These are phyloP conservation scores for Heliconius nattereri DNA, from an alignment of 1,140 invertebrate species.

Conservation along the genomic window DNA sequence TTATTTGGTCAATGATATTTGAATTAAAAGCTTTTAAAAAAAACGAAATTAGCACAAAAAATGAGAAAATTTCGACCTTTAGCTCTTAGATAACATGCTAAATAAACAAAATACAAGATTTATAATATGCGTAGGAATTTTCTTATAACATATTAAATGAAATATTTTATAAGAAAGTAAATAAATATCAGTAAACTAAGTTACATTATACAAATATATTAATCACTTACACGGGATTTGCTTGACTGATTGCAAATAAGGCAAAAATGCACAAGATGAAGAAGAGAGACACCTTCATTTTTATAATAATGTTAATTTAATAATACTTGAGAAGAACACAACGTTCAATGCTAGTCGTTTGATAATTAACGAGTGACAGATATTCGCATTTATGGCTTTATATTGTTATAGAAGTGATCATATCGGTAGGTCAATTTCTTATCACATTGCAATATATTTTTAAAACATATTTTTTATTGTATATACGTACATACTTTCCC, in stretches of 20 bases:
- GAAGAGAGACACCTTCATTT: not conserved
- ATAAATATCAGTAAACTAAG: too few species aligned
- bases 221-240: not conserved
- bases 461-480: not conserved
- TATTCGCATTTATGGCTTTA: not conserved
- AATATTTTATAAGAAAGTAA: not conserved
- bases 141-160: not conserved
- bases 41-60: too few species aligned
- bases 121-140: not conserved
- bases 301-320: not conserved
- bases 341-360: not conserved
- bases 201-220: not conserved
- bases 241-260: not conserved
- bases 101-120: too few species aligned
- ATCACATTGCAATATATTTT: not conserved
- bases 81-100: too few species aligned
- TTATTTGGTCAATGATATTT: too few species aligned
- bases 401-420: not conserved
- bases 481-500: not conserved
- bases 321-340: not conserved
- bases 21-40: too few species aligned
- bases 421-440: constrained; percentile 1
- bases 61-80: too few species aligned
- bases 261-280: not conserved
- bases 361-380: not conserved